Evolutionary conservation across 2,797 vertebrate species (phyloP).

Genomic region (Epinephelus coioides): DNA sequence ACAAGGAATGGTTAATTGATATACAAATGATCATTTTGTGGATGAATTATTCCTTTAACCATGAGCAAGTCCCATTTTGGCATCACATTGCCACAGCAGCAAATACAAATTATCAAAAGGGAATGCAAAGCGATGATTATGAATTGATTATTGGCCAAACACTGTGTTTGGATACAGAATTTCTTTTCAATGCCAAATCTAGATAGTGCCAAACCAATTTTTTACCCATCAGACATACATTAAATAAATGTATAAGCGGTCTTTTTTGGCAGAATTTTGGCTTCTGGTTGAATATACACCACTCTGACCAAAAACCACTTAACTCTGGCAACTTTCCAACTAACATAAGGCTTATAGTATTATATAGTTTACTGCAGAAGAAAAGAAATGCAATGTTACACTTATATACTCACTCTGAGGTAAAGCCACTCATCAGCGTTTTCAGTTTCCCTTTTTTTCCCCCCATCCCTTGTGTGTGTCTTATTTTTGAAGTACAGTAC

Average conservation of each 20-base stretch:
- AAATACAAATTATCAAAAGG: constrained; percentile 38
- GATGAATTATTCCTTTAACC: not conserved
- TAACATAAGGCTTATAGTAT: constrained; percentile 2
- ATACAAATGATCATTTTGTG: too few relatives aligned
- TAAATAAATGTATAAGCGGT: not conserved
- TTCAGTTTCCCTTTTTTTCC: constrained; percentile 10
- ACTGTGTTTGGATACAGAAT: constrained; percentile 34
- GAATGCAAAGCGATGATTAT: constrained; percentile 31
- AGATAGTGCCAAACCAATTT: not conserved
- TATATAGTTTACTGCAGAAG: not conserved
- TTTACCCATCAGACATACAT: constrained; percentile 18
- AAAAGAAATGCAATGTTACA: not conserved
- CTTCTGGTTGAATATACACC: constrained; percentile 9
- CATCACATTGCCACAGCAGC: not conserved
- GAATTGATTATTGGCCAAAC: constrained; percentile 34
- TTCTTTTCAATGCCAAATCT: constrained; percentile 19
- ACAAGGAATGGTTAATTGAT: too few relatives aligned
- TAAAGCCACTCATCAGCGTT: constrained; percentile 14
- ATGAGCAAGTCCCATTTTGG: not conserved
- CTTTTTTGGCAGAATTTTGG: not conserved
- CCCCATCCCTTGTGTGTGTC: not conserved
- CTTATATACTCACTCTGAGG: not conserved
- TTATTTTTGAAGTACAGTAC: constrained; percentile 38
- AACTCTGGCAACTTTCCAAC: constrained; percentile 1
- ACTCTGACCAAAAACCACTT: constrained; percentile 22